Evolutionary conservation across 2,888 invertebrate species (phyloP).

Genomic region (Petrolisthes manimaculis): DNA sequence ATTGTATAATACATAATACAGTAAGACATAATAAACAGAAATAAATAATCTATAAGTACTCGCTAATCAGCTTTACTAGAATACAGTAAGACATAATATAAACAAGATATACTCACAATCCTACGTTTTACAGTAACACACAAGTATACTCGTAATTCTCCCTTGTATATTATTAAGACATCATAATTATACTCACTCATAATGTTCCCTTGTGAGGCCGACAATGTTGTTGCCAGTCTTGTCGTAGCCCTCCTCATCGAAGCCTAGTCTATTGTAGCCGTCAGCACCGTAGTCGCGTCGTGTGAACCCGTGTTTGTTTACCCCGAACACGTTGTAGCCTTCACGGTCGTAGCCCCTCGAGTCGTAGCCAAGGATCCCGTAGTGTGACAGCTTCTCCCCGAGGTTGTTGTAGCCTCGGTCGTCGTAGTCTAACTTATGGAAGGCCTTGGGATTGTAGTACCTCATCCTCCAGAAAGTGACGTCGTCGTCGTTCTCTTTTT

Average conservation of each 20-base stretch:
- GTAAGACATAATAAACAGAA: too few relatives aligned
- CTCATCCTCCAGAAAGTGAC: background rate
- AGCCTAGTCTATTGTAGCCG: background rate
- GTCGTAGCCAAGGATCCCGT: slow-evolving; percentile 13
- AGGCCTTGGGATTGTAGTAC: too few relatives aligned
- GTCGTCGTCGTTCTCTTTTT: background rate
- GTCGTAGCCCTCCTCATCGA: slow-evolving; percentile 12
- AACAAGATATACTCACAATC: too few relatives aligned
- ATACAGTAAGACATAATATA: too few relatives aligned
- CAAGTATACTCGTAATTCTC: too few relatives aligned
- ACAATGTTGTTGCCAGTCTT: background rate
- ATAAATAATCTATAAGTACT: too few relatives aligned
- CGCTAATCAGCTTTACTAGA: too few relatives aligned
- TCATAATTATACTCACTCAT: too few relatives aligned
- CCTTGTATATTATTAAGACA: too few relatives aligned
- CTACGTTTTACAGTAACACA: too few relatives aligned
- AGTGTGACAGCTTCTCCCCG: background rate
- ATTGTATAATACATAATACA: too few relatives aligned
- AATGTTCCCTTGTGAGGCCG: background rate
- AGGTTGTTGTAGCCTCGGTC: background rate
- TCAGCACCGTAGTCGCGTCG: background rate
- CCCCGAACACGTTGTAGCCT: slow-evolving; percentile 9
- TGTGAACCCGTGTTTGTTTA: slow-evolving; percentile 17
- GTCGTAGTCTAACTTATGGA: background rate
- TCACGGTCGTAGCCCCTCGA: background rate